phyloP scores from a whole-genome alignment of 1,140 invertebrate genomes.

The Heliothis subflexa region DNA sequence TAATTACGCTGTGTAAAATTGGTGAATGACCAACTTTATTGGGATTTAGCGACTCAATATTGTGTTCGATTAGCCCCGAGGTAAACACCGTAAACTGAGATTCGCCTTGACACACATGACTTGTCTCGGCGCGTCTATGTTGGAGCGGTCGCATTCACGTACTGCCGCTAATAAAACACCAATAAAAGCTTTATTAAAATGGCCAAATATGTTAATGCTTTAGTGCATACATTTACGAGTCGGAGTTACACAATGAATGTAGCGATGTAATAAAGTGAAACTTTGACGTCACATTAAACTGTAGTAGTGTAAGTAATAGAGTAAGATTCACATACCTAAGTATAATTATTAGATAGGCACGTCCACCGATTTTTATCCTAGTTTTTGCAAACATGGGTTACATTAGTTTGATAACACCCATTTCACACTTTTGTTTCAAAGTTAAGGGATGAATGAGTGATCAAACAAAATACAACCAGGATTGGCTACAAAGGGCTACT shows the following conservation, averaged over 20 bases:
- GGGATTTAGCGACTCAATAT: constrained; percentile 63
- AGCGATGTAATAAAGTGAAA: constrained; percentile 56
- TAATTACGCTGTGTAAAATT: constrained; percentile 76
- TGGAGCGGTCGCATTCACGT: constrained; percentile 53
- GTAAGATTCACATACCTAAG: constrained; percentile 1
- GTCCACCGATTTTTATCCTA: not conserved
- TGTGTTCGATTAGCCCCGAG: constrained; percentile 54
- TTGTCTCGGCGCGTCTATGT: constrained; percentile 55
- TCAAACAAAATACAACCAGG: too few species aligned
- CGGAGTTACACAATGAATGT: constrained; percentile 51
- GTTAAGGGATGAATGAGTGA: too few species aligned
- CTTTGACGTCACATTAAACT: constrained; percentile 24
- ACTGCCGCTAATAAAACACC: constrained; percentile 67
- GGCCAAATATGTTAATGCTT: constrained; percentile 51
- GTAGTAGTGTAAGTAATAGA: constrained; percentile 9
- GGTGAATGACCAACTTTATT: constrained; percentile 67
- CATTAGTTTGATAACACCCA: too few species aligned
- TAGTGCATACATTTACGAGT: constrained; percentile 44
- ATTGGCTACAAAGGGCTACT: too few species aligned
- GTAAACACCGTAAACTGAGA: constrained; percentile 60
- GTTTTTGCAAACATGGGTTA: too few species aligned
- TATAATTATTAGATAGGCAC: not conserved
- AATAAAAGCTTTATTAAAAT: constrained; percentile 70
- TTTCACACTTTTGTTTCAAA: too few species aligned
- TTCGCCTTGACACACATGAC: constrained; percentile 74